These are phyloP conservation scores for Epinotia ramella DNA, from an alignment of 2,888 invertebrate genomes.

Conservation along the genomic window DNA sequence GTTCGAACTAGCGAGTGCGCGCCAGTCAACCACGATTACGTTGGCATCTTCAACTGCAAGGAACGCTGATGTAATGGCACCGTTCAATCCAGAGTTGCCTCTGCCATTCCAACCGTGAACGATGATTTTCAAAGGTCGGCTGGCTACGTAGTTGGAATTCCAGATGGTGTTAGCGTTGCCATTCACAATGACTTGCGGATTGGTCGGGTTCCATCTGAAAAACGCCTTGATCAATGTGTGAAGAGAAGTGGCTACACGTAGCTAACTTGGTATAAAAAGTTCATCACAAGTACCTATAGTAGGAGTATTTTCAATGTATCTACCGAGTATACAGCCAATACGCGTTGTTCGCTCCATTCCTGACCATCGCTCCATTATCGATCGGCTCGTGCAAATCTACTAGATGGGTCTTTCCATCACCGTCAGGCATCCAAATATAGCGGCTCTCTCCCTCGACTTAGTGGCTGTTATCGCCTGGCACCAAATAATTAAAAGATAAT, in stretches of 20 bases:
- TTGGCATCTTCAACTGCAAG: constrained; percentile 64
- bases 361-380: constrained; percentile 49
- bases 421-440: constrained; percentile 78
- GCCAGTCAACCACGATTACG: constrained; percentile 73
- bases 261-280: too few species aligned
- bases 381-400: constrained; percentile 68
- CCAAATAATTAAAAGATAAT: background rate
- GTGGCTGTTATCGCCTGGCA: constrained; percentile 75
- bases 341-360: constrained; percentile 32
- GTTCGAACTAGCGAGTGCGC: constrained; percentile 54
- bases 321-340: constrained; percentile 66
- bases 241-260: too few species aligned
- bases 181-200: constrained; percentile 61
- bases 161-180: constrained; percentile 62
- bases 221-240: too few species aligned
- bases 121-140: constrained; percentile 62
- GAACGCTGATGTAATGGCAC: constrained; percentile 51
- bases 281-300: too few species aligned
- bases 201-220: constrained; percentile 61
- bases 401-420: constrained; percentile 65
- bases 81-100: constrained; percentile 50
- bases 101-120: constrained; percentile 73
- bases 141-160: constrained; percentile 61
- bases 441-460: constrained; percentile 76
- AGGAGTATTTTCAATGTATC: too few species aligned